Conservation (phyloP, 2,797 vertebrate genomes). For the Myotis vivesi region DNA sequence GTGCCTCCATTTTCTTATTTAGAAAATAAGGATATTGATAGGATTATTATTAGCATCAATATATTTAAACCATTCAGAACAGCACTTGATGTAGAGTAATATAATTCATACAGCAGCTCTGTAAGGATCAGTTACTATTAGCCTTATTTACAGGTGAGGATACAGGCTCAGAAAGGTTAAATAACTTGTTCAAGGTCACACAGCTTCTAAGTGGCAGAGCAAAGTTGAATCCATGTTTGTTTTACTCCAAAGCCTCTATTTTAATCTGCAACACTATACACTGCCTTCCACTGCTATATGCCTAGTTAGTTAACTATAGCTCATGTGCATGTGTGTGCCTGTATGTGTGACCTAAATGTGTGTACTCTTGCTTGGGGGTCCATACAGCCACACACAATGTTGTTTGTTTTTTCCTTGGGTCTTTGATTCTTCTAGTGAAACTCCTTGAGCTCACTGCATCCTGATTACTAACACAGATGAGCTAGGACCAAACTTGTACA, state of each 20-base stretch:
- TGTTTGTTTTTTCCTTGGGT: not conserved
- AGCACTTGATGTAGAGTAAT: not conserved
- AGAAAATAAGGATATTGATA: slow-evolving; percentile 4
- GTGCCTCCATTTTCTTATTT: not conserved
- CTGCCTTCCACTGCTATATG: not conserved
- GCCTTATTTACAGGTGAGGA: slow-evolving; percentile 7
- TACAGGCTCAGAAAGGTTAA: slow-evolving; percentile 9
- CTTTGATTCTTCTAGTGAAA: slow-evolving; percentile 16
- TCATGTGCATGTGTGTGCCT: not conserved
- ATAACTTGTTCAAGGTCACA: not conserved
- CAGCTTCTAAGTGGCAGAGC: slow-evolving; percentile 17
- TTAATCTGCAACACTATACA: not conserved
- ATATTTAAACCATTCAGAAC: not conserved
- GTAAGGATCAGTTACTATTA: not conserved
- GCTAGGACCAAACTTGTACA: not conserved
- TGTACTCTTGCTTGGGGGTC: not conserved
- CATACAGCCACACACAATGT: not conserved
- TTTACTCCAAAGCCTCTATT: not conserved
- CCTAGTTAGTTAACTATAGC: not conserved
- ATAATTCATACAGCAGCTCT: not conserved
- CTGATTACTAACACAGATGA: not conserved
- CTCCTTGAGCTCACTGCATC: not conserved
- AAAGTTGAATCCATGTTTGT: not conserved
- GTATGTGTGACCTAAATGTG: not conserved
- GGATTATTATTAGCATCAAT: not conserved